Conservation (phyloP, 2,888 invertebrate genomes). For the Spilosoma lubricipeda region DNA sequence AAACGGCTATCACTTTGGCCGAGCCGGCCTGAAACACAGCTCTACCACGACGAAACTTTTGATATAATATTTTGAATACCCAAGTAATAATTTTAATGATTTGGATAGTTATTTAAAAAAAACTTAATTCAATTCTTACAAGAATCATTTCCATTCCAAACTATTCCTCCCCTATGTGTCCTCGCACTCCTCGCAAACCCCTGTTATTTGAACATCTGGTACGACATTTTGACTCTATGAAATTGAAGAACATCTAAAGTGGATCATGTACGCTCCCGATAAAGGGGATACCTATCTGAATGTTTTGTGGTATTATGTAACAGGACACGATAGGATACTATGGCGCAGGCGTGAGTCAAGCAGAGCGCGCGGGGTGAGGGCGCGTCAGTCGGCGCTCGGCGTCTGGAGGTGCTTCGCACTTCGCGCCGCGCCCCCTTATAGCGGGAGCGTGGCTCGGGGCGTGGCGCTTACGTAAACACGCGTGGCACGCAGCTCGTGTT, state of each 20-base stretch:
- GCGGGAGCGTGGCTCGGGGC: slow-evolving; percentile 85
- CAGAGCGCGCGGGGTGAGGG: slow-evolving; percentile 65
- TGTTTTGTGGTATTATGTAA: slow-evolving; percentile 76
- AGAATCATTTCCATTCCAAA: background rate
- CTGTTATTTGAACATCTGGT: background rate
- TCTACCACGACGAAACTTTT: too few species aligned
- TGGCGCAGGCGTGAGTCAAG: slow-evolving; percentile 74
- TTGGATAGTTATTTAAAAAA: background rate
- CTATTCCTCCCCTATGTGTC: background rate
- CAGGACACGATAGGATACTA: slow-evolving; percentile 60
- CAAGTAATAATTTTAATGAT: too few species aligned
- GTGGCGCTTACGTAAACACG: slow-evolving; percentile 87
- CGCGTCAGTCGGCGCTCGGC: slow-evolving; percentile 84
- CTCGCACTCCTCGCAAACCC: background rate
- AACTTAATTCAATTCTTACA: background rate
- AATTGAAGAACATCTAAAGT: slow-evolving; percentile 5
- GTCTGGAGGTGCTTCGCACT: slow-evolving; percentile 82
- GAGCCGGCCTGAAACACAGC: too few species aligned
- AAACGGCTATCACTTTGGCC: too few species aligned
- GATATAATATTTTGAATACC: too few species aligned
- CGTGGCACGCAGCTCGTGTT: slow-evolving; percentile 71
- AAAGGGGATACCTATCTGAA: slow-evolving; percentile 66
- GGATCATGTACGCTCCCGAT: slow-evolving; percentile 27
- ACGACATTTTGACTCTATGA: background rate
- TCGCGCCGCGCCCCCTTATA: slow-evolving; percentile 83